These are phyloP conservation scores for Calidris pugnax DNA, from an alignment of 2,113 vertebrate species.

Conservation along the genomic window DNA sequence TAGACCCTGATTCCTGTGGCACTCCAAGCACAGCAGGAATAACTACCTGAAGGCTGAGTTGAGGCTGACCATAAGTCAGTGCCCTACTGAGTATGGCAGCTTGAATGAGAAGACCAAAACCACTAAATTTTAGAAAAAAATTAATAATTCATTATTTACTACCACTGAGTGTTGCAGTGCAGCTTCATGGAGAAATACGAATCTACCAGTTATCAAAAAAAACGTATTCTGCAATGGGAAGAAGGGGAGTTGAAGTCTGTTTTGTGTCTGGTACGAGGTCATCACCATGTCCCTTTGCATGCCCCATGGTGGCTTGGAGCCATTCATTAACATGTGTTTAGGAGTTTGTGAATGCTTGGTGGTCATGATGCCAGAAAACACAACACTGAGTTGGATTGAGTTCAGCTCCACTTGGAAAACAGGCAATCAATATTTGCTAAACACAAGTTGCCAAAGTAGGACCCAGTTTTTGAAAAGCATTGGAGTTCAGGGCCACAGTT, in stretches of 20 bases:
- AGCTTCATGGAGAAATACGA: background rate
- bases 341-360: background rate
- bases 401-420: background rate
- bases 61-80: background rate
- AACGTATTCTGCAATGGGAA: background rate
- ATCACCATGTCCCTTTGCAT: background rate
- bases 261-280: background rate
- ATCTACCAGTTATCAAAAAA: background rate
- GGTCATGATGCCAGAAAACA: background rate
- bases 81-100: background rate
- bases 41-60: background rate
- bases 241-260: background rate
- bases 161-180: background rate
- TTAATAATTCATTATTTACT: accelerated
- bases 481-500: background rate
- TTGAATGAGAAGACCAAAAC: background rate
- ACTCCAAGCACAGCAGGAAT: background rate
- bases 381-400: background rate
- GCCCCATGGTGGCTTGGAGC: background rate
- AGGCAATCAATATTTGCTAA: background rate
- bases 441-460: background rate
- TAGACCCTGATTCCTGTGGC: background rate
- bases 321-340: background rate
- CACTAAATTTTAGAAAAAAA: background rate
- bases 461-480: background rate